A percentile compares a stretch with the other conserved stretches of the same genome.
These are phyloP conservation scores for Zaprionus davidi DNA, from an alignment of 1,140 invertebrate species.

Conservation along the genomic window DNA sequence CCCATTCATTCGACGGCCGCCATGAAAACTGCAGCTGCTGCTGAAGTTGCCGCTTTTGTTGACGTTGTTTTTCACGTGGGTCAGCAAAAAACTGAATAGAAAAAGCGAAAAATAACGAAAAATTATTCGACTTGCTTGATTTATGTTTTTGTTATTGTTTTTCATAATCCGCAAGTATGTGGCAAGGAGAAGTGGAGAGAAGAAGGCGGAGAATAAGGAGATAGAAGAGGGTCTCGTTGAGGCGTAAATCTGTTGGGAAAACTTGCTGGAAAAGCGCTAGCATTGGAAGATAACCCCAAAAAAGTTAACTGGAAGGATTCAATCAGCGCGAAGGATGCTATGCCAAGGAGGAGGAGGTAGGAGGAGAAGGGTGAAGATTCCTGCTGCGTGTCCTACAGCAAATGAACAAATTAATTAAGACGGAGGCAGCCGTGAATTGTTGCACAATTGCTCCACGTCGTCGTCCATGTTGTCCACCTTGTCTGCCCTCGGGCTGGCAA, in stretches of 20 bases:
- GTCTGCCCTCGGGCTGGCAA: slow-evolving; percentile 9
- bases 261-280: slow-evolving; percentile 36
- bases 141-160: slow-evolving; percentile 81
- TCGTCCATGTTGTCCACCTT: background rate
- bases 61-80: slow-evolving; percentile 53
- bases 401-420: slow-evolving; percentile 82
- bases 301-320: slow-evolving; percentile 58
- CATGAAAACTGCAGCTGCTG: slow-evolving; percentile 73
- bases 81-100: slow-evolving; percentile 42
- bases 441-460: slow-evolving; percentile 59
- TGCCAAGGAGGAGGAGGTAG: background rate
- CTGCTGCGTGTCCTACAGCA: slow-evolving; percentile 51
- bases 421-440: slow-evolving; percentile 70
- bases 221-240: background rate
- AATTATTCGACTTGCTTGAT: slow-evolving; percentile 70
- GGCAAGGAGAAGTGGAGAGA: background rate
- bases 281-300: slow-evolving; percentile 55
- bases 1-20: slow-evolving; percentile 25
- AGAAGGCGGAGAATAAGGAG: slow-evolving; percentile 6
- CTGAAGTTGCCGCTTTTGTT: slow-evolving; percentile 39
- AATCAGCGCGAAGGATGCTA: slow-evolving; percentile 49
- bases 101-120: slow-evolving; percentile 31
- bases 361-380: background rate
- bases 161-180: slow-evolving; percentile 51
- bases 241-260: slow-evolving; percentile 1